phyloP scores from a whole-genome alignment of 1,140 invertebrate species.

The Leptinotarsa undecemlineata region DNA sequence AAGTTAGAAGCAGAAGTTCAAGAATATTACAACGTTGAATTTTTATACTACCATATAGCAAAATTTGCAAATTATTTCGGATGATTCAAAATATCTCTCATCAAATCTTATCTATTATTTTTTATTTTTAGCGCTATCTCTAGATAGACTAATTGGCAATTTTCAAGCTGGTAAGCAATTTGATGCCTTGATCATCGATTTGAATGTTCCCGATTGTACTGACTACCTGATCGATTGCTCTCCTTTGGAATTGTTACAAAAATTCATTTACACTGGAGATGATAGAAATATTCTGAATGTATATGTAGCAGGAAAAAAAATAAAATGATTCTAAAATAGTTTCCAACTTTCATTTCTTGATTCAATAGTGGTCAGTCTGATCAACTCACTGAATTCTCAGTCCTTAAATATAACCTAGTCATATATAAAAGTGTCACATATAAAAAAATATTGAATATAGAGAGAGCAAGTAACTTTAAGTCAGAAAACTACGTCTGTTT shows the following conservation, averaged over 20 bases:
- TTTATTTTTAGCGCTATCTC: conserved; percentile 66
- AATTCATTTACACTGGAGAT: conserved; percentile 82
- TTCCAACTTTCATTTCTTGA: not conserved
- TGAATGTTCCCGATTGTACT: conserved; percentile 47
- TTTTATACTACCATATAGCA: too few species aligned
- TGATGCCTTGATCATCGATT: conserved; percentile 77
- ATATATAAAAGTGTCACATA: too few species aligned
- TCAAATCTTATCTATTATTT: not conserved
- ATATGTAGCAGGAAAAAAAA: conserved; percentile 71
- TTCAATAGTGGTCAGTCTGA: too few species aligned
- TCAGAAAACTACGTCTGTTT: too few species aligned
- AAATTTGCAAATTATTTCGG: too few species aligned
- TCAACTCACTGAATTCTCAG: too few species aligned
- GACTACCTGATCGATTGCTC: conserved; percentile 55
- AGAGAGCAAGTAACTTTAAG: too few species aligned
- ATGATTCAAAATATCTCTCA: too few species aligned
- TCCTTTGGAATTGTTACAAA: conserved; percentile 70
- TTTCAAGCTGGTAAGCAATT: conserved; percentile 82
- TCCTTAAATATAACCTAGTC: too few species aligned
- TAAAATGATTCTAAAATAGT: conserved; percentile 56
- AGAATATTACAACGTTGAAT: too few species aligned
- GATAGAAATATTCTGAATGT: conserved; percentile 81
- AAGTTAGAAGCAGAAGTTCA: too few species aligned
- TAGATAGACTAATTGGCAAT: conserved; percentile 77
- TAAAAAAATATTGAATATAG: too few species aligned